Evolutionary conservation across 2,888 invertebrate genomes (phyloP).

Genomic region (Hofmannophila pseudospretella): DNA sequence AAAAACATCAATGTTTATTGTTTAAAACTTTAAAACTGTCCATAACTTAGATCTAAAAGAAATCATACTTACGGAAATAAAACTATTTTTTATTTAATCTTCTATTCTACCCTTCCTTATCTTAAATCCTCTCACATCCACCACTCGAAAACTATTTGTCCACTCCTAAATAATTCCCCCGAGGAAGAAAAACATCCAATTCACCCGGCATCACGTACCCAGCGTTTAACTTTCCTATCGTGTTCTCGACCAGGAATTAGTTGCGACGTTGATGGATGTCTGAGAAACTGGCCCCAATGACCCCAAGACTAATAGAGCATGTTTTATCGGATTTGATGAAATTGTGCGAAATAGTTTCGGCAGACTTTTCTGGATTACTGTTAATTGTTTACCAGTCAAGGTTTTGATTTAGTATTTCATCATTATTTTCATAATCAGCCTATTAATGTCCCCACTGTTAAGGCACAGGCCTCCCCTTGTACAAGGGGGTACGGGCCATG

Average conservation of each 20-base stretch:
- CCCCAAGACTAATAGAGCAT: conserved; percentile 23
- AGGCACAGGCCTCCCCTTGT: too few relatives aligned
- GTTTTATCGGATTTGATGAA: conserved; percentile 15
- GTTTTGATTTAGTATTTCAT: neutral
- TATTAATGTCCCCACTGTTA: too few relatives aligned
- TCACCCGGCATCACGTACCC: conserved; percentile 34
- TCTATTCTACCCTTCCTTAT: conserved; percentile 15
- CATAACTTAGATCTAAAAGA: too few relatives aligned
- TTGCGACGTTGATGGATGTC: conserved; percentile 40
- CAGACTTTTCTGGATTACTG: neutral
- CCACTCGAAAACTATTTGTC: conserved; percentile 53
- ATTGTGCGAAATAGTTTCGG: conserved; percentile 9
- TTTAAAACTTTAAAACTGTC: too few relatives aligned
- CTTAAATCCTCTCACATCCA: conserved; percentile 35
- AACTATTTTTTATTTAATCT: conserved; percentile 5
- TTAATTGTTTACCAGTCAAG: neutral
- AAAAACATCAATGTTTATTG: too few relatives aligned
- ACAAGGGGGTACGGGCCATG: too few relatives aligned
- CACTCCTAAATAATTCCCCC: conserved; percentile 45
- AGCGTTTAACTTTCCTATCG: conserved; percentile 37
- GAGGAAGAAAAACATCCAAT: conserved; percentile 47
- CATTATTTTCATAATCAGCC: too few relatives aligned
- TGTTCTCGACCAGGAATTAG: conserved; percentile 39
- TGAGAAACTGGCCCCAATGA: conserved; percentile 20
- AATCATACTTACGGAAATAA: neutral